Evolutionary conservation across 2,888 invertebrate species (phyloP).

Genomic region (Tortricodes alternella): DNA sequence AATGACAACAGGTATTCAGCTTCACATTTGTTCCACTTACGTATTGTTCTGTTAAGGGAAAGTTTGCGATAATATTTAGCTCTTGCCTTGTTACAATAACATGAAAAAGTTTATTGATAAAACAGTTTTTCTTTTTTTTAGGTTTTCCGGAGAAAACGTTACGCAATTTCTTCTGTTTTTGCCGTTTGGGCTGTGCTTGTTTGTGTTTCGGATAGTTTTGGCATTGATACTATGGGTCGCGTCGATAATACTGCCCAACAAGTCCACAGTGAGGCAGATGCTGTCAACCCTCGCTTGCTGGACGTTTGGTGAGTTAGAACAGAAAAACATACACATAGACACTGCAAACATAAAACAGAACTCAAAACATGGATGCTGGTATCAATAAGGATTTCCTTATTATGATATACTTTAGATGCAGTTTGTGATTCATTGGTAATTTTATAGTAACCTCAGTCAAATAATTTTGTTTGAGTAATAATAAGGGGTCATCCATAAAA

Average conservation of each 20-base stretch:
- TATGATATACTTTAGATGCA: too few species aligned
- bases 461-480: too few species aligned
- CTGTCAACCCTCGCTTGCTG: constrained; percentile 82
- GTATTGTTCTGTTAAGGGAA: constrained; percentile 56
- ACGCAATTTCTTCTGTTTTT: constrained; percentile 79
- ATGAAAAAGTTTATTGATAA: too few species aligned
- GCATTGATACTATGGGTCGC: constrained; percentile 80
- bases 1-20: constrained; percentile 70
- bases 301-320: constrained; percentile 78
- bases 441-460: too few species aligned
- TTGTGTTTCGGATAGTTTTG: constrained; percentile 74
- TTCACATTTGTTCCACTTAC: constrained; percentile 35
- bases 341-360: background rate
- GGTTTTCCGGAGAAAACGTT: constrained; percentile 79
- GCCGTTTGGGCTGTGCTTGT: constrained; percentile 80
- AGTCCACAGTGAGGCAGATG: constrained; percentile 78
- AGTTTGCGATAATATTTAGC: constrained; percentile 46
- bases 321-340: background rate
- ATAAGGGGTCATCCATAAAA: too few species aligned
- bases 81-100: constrained; percentile 23
- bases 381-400: constrained; percentile 15
- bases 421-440: too few species aligned
- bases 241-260: constrained; percentile 82
- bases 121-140: constrained; percentile 50
- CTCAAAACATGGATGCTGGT: background rate